Evolutionary conservation across 2,888 invertebrate genomes (phyloP), one percentile per base, ranked within the genome.

Genomic region (Tetranychus truncatus): DNA sequence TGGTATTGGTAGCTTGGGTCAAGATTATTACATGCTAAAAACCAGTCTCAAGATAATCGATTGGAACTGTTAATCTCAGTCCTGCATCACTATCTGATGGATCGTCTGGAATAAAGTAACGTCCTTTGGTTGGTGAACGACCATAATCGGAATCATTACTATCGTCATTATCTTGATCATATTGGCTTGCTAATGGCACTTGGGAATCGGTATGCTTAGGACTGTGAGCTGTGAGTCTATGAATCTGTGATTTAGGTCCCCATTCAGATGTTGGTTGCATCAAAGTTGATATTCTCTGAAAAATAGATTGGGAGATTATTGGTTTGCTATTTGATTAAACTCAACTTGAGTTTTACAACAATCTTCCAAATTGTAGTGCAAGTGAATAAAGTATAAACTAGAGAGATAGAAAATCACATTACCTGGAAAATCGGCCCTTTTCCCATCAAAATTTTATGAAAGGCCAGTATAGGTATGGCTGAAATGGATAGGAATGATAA

Each of bases 401-500:
- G 34, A 3, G 34, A 34, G 34, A 4, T 34, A 34, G 34, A 3
- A 34, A 34, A 5, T 34, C 5, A 24, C 4, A 4, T 7, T 73
- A 82, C 81, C 78, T 80, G 79, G 6, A 79, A 77, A 66, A 81
- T 77, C 21, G 80, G 79, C 65, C 83, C 82, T 45, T 80, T 78
- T 1, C 80, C 79, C 21, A 75, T 74, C 71, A 77, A 78, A 46
- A 87, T 80, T 78, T 85, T 84, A 77, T 84, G 83, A 21, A 84
- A 79, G 0, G 88, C 85, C 45, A 89, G 88, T 3, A 87, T 81
- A 0, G 90, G 88, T 80, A 92, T 87, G 1, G 89, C 86, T 0
- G 87, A 80, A 1, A 91, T 83, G 0, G 91, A 91, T 1, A 88
- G 84, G 1, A 88, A 78, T 0, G 90, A 89, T 75, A 91, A 87